Conservation (phyloP, 2,797 vertebrate species). For the Melanogrammus aeglefinus region DNA sequence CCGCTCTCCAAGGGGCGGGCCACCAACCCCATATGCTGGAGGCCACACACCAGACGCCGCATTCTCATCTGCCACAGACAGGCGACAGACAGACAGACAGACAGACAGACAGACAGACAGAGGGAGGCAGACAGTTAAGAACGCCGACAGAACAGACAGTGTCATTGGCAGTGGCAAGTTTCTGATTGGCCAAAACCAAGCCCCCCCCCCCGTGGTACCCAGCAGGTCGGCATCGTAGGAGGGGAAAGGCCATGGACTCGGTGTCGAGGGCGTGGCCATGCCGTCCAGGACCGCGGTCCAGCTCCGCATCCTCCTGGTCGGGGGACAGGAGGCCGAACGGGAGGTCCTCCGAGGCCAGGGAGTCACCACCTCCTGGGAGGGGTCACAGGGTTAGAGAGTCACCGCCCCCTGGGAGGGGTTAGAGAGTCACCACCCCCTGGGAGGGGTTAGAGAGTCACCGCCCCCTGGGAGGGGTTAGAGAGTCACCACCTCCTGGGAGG, state of each 20-base stretch:
- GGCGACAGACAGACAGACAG: no score
- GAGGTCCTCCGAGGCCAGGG: slow-evolving; percentile 46
- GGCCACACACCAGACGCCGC: slow-evolving; percentile 48
- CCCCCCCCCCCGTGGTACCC: slow-evolving; percentile 58
- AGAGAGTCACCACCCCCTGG: no score
- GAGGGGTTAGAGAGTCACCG: no score
- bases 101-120: no score
- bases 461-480: no score
- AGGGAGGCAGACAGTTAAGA: no score
- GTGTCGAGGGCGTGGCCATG: slow-evolving; percentile 80
- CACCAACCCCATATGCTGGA: neutral
- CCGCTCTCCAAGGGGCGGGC: slow-evolving; percentile 27
- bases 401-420: no score
- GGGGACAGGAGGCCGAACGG: slow-evolving; percentile 27
- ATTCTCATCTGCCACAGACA: slow-evolving; percentile 68
- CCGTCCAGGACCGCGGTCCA: slow-evolving; percentile 77
- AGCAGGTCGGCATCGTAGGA: slow-evolving; percentile 74
- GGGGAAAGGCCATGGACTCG: no score
- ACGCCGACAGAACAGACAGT: no score
- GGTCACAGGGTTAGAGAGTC: no score
- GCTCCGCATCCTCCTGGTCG: slow-evolving; percentile 41
- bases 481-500: no score
- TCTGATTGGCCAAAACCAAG: no score
- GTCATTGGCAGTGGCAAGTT: neutral
- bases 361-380: slow-evolving; percentile 48